These are phyloP conservation scores for Typhlichthys eigenmanni DNA, from an alignment of 2,797 vertebrate species.

Conservation along the genomic window DNA sequence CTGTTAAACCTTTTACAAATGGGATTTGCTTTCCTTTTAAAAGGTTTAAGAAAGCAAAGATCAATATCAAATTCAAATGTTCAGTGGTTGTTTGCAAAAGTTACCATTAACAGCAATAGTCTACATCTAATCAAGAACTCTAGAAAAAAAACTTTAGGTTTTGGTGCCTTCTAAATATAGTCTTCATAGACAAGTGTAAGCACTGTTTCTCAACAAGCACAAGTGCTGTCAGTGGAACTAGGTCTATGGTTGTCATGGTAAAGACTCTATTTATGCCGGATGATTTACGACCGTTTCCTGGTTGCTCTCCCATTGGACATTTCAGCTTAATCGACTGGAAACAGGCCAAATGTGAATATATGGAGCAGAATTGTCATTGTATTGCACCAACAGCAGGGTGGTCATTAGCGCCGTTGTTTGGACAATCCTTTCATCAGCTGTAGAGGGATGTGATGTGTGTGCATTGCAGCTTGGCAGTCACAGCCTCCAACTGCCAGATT, in stretches of 20 bases:
- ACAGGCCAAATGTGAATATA: constrained; percentile 42
- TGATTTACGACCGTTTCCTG: constrained; percentile 60
- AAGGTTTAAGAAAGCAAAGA: neutral
- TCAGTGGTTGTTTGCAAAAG: too few species aligned
- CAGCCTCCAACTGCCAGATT: neutral
- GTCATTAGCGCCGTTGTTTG: neutral
- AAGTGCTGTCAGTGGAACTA: constrained; percentile 43
- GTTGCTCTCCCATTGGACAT: constrained; percentile 46
- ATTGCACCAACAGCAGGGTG: neutral
- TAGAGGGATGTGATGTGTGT: neutral
- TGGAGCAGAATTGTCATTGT: constrained; percentile 13
- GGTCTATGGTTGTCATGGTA: constrained; percentile 58
- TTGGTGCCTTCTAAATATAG: constrained; percentile 3
- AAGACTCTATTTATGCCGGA: constrained; percentile 45
- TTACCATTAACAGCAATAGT: too few species aligned
- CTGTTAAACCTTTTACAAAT: neutral
- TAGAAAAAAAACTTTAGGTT: too few species aligned
- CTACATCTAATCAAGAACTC: too few species aligned
- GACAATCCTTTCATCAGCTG: constrained; percentile 3
- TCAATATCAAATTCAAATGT: neutral
- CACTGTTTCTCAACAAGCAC: constrained; percentile 33
- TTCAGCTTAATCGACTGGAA: constrained; percentile 41
- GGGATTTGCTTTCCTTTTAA: neutral
- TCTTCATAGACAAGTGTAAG: constrained; percentile 12
- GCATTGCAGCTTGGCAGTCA: neutral